A percentile compares a stretch with the other conserved stretches of the same genome.
Conservation (phyloP, 2,888 invertebrate species). For the Cinara cedri region DNA sequence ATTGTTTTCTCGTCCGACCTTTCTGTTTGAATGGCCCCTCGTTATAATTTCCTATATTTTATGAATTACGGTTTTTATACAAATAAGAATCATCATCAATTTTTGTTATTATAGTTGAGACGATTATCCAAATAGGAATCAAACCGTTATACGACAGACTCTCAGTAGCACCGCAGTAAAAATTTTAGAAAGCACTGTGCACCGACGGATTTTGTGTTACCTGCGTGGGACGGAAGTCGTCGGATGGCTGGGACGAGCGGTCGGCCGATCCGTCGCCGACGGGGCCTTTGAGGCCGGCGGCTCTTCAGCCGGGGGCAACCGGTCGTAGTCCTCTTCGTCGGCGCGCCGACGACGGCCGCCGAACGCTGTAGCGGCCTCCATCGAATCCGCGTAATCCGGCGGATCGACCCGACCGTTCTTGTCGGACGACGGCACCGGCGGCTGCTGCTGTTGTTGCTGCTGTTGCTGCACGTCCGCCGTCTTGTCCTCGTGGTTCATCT, state of each 20-base stretch:
- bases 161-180: no score
- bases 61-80: no score
- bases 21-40: no score
- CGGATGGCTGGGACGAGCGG: slow-evolving; percentile 37
- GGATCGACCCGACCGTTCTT: not conserved
- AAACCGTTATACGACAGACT: no score
- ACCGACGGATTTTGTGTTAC: no score
- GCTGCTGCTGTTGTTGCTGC: not conserved
- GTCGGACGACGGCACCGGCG: not conserved
- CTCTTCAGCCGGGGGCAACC: not conserved
- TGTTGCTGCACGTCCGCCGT: not conserved
- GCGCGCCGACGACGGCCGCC: not conserved
- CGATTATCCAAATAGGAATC: no score
- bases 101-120: no score
- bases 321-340: not conserved
- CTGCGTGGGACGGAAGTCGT: slow-evolving; percentile 22
- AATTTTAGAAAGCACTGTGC: no score
- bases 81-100: no score
- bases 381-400: not conserved
- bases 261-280: slow-evolving; percentile 19
- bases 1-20: no score
- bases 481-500: slow-evolving; percentile 68
- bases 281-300: not conserved
- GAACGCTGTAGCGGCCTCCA: not conserved
- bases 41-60: no score